phyloP scores from a whole-genome alignment of 2,888 invertebrate species.

The Cosmopolites sordidus region DNA sequence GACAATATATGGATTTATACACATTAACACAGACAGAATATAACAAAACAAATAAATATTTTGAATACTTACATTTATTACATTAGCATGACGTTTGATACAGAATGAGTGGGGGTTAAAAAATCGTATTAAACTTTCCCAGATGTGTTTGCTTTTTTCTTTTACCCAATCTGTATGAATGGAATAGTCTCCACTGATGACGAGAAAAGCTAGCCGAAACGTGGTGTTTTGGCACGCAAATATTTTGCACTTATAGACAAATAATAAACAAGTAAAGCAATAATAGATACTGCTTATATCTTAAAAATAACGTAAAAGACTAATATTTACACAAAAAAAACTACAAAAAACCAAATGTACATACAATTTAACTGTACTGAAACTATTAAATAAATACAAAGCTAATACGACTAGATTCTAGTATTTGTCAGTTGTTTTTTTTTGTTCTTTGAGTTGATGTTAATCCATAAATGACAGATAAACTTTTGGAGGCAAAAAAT shows the following conservation, averaged over 20 bases:
- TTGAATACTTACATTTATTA: conserved; percentile 21
- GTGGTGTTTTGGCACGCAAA: conserved; percentile 13
- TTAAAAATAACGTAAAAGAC: conserved; percentile 19
- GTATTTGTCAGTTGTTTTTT: conserved; percentile 25
- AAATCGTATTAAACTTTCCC: no score
- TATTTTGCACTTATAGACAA: conserved; percentile 10
- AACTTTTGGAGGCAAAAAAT: not conserved
- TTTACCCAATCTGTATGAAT: no score
- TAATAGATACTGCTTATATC: conserved; percentile 18
- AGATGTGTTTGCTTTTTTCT: no score
- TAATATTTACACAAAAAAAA: conserved; percentile 25
- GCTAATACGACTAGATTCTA: conserved; percentile 29
- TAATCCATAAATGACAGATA: conserved; percentile 1
- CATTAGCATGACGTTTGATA: conserved; percentile 8
- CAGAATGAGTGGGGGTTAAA: conserved; percentile 11
- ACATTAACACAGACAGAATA: conserved; percentile 17
- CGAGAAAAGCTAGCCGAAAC: not conserved
- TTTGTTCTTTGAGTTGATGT: not conserved
- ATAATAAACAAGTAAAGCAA: conserved; percentile 17
- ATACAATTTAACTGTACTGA: conserved; percentile 12
- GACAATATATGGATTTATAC: conserved; percentile 19
- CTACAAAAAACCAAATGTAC: conserved; percentile 17
- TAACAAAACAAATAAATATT: conserved; percentile 27
- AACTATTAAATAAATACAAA: conserved; percentile 23
- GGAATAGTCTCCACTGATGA: not conserved